Conservation (phyloP, 2,888 invertebrate species). For the Apamea epomidion region DNA sequence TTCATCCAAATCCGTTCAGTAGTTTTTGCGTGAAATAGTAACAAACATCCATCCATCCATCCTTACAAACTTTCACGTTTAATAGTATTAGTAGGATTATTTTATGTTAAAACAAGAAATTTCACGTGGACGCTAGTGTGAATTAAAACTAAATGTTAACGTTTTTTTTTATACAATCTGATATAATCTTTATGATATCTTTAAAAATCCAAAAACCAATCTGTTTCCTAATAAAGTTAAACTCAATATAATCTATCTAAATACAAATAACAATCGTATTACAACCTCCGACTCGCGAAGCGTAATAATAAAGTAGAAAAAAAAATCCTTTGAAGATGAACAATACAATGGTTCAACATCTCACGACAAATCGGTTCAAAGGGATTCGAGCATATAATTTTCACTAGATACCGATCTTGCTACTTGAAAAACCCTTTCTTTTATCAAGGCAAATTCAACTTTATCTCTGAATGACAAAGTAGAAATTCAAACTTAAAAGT, state of each 20-base stretch:
- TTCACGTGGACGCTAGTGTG: too few species aligned
- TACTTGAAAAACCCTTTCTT: constrained; percentile 73
- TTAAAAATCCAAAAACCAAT: constrained; percentile 32
- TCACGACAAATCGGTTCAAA: constrained; percentile 84
- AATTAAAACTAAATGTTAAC: too few species aligned
- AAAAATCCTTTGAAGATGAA: constrained; percentile 84
- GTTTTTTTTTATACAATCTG: background rate
- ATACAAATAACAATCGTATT: constrained; percentile 76
- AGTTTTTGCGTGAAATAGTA: too few species aligned
- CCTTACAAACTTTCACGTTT: too few species aligned
- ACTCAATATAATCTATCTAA: constrained; percentile 64
- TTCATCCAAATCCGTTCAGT: too few species aligned
- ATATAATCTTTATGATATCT: background rate
- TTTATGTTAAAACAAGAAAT: too few species aligned
- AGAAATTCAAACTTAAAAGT: background rate
- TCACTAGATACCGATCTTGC: constrained; percentile 83
- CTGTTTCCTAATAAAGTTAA: constrained; percentile 43
- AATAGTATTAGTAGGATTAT: too few species aligned
- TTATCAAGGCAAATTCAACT: constrained; percentile 40
- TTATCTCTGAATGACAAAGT: background rate
- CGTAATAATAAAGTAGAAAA: constrained; percentile 85
- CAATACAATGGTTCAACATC: constrained; percentile 78
- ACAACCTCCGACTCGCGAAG: constrained; percentile 65
- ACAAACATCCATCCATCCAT: too few species aligned
- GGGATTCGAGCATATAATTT: constrained; percentile 81